Base-by-base conservation (phyloP, 2,113 vertebrate genomes). In the Austrofundulus limnaeus region DNA sequence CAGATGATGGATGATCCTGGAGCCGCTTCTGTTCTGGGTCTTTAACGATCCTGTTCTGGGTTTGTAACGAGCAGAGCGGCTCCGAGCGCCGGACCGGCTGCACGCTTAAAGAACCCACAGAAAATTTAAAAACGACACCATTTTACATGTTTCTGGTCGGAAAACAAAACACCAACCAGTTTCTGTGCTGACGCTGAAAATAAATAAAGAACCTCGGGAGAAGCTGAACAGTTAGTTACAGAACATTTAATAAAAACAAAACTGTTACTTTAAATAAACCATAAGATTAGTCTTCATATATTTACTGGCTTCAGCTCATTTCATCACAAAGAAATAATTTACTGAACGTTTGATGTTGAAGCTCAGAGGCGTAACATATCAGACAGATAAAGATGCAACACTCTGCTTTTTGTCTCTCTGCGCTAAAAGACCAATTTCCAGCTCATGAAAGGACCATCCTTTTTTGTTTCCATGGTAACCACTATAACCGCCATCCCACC, bases 381-480 rank as follows among this genome's bases (percentile, higher is more conserved):
- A 28, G 25, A 28, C 25, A 28, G 25, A 28, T 28, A 28, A 46
- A 42, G 5, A 19, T 50, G 42, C 5, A 53, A 60, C 28, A 14
- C 42, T 15, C 12, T 56, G 28, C 56, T 39, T 53, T 43, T 51
- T 19, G 28, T 62, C 46, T 68, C 25, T 24, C 63, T 17, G 23
- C 55, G 65, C 78, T 78, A 34, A 70, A 76, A 78, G 39, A 31
- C 54, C 24, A 63, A 65, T 45, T 61, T 68, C 58, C 61, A 23
- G 37, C 50, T 45, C 21, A 31, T 67, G 53, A 70, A 46, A 70
- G 66, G 61, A n/a, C 60, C 43, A 11, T n/a, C 70, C 58, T 57
- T 43, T 5, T 39, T 55, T 77, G 83, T 85, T 85, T 77, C 83
- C 77, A 83, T 6, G 72, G 81, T 46, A 80, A 88, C 87, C 64